Evolutionary conservation across 2,797 vertebrate species (phyloP).

Genomic region (Pangasius mekongensis): DNA sequence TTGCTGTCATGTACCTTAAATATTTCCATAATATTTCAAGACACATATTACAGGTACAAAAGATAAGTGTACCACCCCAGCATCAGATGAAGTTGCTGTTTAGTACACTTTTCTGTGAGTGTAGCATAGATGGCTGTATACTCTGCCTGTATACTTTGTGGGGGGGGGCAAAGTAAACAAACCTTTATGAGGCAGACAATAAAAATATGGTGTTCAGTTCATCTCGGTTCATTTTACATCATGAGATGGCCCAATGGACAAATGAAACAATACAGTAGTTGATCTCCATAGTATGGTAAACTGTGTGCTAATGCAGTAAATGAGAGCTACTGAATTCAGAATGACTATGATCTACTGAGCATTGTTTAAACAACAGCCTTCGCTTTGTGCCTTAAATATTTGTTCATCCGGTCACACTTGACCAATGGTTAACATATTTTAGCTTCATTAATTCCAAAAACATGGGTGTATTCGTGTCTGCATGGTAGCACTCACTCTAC

Average conservation of each 20-base stretch:
- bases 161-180: not conserved
- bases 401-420: not conserved
- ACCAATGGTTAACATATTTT: slow-evolving; percentile 28
- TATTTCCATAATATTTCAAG: not conserved
- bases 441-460: slow-evolving; percentile 26
- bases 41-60: not conserved
- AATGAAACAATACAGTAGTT: not conserved
- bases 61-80: not conserved
- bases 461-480: not conserved
- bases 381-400: not conserved
- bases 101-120: not conserved
- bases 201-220: not conserved
- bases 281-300: not conserved
- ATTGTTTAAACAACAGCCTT: not conserved
- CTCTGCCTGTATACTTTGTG: not conserved
- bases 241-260: not conserved
- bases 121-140: not conserved
- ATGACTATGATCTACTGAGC: not conserved
- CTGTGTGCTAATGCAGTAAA: not conserved
- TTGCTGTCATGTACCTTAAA: not conserved
- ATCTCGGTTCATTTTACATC: not conserved
- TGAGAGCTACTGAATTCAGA: not conserved
- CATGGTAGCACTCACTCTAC: slow-evolving; percentile 8
- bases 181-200: not conserved
- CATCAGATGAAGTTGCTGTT: not conserved